Conservation (phyloP, 2,888 invertebrate species). For the Cenopis cana region DNA sequence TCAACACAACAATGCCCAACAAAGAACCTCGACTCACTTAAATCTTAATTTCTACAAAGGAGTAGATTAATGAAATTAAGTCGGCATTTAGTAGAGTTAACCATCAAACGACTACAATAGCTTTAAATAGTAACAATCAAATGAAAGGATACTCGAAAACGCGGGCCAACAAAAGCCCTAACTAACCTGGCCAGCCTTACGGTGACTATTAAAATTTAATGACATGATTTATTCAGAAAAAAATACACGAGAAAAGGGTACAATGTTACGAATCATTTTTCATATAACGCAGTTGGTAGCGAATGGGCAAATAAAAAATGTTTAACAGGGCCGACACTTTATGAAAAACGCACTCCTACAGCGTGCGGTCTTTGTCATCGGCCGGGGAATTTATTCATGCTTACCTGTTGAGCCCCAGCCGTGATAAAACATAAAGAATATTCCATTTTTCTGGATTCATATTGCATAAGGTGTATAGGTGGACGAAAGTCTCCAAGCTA, state of each 20-base stretch:
- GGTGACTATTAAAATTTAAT: constrained; percentile 85
- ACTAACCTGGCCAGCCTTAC: constrained; percentile 76
- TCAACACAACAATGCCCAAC: constrained; percentile 63
- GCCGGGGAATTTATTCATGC: constrained; percentile 78
- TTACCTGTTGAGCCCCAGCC: constrained; percentile 80
- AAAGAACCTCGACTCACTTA: constrained; percentile 81
- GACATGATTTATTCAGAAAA: constrained; percentile 84
- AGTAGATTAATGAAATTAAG: constrained; percentile 85
- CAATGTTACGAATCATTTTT: constrained; percentile 84
- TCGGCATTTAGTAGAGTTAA: constrained; percentile 82
- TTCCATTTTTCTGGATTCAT: constrained; percentile 81
- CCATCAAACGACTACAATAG: constrained; percentile 76
- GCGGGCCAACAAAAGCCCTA: constrained; percentile 79
- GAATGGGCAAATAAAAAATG: constrained; percentile 84
- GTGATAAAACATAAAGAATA: constrained; percentile 82
- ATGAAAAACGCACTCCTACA: constrained; percentile 80
- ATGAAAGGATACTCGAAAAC: constrained; percentile 74
- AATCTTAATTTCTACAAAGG: constrained; percentile 83
- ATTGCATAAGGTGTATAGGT: constrained; percentile 71
- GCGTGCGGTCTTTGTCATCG: constrained; percentile 82
- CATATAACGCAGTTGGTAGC: constrained; percentile 85
- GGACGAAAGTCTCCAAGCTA: constrained; percentile 57
- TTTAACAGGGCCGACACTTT: constrained; percentile 83
- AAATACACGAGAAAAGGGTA: constrained; percentile 82
- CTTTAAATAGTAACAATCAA: constrained; percentile 82